Percentiles rank a stretch among this genome's conserved stretches.
These are phyloP conservation scores for Adrianichthys oophorus DNA, from an alignment of 2,797 vertebrate genomes.

Conservation along the genomic window DNA sequence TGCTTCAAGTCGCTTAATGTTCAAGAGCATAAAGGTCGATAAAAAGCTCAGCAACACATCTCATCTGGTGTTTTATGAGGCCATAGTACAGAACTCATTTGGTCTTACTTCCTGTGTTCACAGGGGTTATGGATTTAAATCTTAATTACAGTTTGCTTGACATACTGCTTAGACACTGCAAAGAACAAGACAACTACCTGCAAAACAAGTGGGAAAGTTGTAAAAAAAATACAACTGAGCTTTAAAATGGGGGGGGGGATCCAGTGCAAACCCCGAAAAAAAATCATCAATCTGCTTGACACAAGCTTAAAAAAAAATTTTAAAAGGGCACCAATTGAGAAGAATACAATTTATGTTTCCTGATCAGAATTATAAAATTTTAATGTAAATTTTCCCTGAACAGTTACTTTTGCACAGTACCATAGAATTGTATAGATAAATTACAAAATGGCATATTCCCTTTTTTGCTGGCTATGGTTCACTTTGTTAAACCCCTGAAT, in stretches of 20 bases:
- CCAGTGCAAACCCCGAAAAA: conserved; percentile 81
- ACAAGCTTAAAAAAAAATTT: conserved; percentile 59
- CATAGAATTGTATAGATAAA: conserved; percentile 76
- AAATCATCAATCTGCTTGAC: conserved; percentile 60
- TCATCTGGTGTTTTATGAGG: conserved; percentile 56
- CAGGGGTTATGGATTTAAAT: conserved; percentile 65
- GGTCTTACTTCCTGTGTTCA: conserved; percentile 63
- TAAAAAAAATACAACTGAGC: conserved; percentile 64
- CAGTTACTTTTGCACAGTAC: conserved; percentile 82
- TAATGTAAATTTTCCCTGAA: conserved; percentile 79
- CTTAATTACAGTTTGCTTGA: conserved; percentile 71
- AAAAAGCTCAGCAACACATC: conserved; percentile 48
- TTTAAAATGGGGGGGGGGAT: conserved; percentile 58
- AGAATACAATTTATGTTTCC: conserved; percentile 73
- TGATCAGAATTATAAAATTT: conserved; percentile 70
- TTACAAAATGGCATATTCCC: conserved; percentile 76
- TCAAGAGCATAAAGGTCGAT: conserved; percentile 62
- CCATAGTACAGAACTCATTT: conserved; percentile 59
- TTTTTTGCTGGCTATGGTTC: conserved; percentile 74
- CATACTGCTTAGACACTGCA: conserved; percentile 71
- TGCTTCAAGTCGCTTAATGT: conserved; percentile 71
- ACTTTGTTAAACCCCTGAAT: conserved; percentile 75
- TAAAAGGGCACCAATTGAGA: conserved; percentile 71
- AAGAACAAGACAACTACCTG: conserved; percentile 70
- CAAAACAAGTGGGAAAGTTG: conserved; percentile 36